Evolutionary conservation across 1,140 invertebrate species (phyloP).

Genomic region (Tetragonula clypearis): DNA sequence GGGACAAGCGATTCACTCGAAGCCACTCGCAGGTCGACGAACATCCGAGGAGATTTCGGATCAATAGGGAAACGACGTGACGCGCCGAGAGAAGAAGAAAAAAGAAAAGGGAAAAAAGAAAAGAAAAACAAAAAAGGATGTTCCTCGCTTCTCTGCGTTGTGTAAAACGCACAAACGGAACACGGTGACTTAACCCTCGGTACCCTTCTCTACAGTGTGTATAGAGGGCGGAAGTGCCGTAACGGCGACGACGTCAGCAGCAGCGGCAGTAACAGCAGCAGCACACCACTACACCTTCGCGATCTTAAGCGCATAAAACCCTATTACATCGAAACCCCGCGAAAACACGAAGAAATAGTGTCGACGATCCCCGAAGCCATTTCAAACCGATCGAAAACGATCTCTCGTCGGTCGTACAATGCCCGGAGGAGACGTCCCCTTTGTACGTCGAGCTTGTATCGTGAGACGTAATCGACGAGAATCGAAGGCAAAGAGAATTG

Average conservation of each 20-base stretch:
- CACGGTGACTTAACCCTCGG: conserved; percentile 54
- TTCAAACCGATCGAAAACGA: neutral
- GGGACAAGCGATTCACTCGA: neutral
- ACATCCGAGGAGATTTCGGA: neutral
- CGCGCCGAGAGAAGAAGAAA: neutral
- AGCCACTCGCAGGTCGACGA: neutral
- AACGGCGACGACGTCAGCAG: conserved; percentile 66
- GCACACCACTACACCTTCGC: conserved; percentile 34
- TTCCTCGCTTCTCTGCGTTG: neutral
- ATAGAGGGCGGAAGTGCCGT: conserved; percentile 70
- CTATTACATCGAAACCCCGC: conserved; percentile 31
- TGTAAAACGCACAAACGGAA: conserved; percentile 27
- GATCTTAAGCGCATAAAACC: conserved; percentile 22
- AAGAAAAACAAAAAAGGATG: neutral
- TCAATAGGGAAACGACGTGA: neutral
- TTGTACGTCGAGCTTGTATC: too few relatives aligned
- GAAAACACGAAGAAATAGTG: neutral
- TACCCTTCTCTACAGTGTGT: conserved; percentile 11
- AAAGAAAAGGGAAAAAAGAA: too few relatives aligned
- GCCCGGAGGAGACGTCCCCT: too few relatives aligned
- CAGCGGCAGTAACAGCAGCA: neutral
- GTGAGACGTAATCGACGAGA: too few relatives aligned
- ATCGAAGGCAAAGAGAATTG: neutral
- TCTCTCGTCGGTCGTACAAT: too few relatives aligned
- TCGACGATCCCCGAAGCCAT: neutral